A percentile compares a stretch with the other conserved stretches of the same genome.
These are phyloP conservation scores for Monarcha castaneiventris DNA, from an alignment of 2,113 vertebrate species.

Conservation along the genomic window DNA sequence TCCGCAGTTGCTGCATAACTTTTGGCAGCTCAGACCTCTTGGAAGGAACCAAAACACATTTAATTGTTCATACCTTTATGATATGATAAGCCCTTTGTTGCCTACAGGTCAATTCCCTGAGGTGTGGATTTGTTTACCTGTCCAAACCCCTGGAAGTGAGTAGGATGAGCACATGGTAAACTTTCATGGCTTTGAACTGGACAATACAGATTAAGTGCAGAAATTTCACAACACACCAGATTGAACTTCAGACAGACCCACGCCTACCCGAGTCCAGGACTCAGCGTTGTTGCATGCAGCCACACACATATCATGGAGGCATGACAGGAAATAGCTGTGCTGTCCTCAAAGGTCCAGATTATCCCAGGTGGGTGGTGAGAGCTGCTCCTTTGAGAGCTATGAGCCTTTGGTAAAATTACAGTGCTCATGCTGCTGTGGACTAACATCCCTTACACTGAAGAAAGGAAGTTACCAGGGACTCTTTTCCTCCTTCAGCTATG, in stretches of 20 bases:
- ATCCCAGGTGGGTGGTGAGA: background rate
- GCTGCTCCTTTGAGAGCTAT: background rate
- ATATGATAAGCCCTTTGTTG: background rate
- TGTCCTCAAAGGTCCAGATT: background rate
- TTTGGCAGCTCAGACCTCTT: background rate
- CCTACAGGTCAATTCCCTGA: background rate
- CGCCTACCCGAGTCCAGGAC: background rate
- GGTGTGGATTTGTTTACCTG: background rate
- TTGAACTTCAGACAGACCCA: background rate
- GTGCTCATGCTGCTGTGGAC: background rate
- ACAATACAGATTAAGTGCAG: background rate
- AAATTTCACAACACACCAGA: background rate
- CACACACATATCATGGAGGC: background rate
- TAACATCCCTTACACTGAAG: background rate
- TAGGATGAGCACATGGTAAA: background rate
- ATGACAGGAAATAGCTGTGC: background rate
- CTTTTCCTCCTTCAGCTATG: background rate
- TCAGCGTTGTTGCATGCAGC: background rate
- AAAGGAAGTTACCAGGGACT: background rate
- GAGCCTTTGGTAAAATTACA: background rate
- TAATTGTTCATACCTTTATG: background rate
- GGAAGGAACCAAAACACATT: background rate
- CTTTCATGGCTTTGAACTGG: background rate
- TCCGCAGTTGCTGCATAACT: background rate
- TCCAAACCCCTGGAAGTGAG: background rate